phyloP scores from a whole-genome alignment of 2,113 vertebrate genomes.

The Pan troglodytes region NHGRI_mPanTro3-v2.1_pri NC_086015.1:180673001-180673500 shows the following conservation, averaged over 20 bases:
- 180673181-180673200: slow-evolving; percentile 4
- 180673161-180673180: not conserved
- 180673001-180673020: not conserved
- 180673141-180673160: slow-evolving; percentile 42
- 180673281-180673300: not conserved
- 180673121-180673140: not conserved
- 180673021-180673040: not conserved
- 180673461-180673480: slow-evolving; percentile 75
- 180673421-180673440: slow-evolving; percentile 69
- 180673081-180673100: slow-evolving; percentile 48
- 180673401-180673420: slow-evolving; percentile 61
- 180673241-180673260: not conserved
- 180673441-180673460: slow-evolving; percentile 70
- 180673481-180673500: slow-evolving; percentile 76
- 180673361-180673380: slow-evolving; percentile 78
- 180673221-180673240: slow-evolving; percentile 55
- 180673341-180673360: slow-evolving; percentile 74
- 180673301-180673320: slow-evolving; percentile 53
- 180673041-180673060: not conserved
- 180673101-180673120: not conserved
- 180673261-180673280: not conserved
- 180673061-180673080: slow-evolving; percentile 27
- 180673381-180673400: slow-evolving; percentile 81
- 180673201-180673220: not conserved
- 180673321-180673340: slow-evolving; percentile 54